These are phyloP conservation scores for Etheostoma perlongum DNA, from an alignment of 2,797 vertebrate species.

Conservation along the genomic window DNA sequence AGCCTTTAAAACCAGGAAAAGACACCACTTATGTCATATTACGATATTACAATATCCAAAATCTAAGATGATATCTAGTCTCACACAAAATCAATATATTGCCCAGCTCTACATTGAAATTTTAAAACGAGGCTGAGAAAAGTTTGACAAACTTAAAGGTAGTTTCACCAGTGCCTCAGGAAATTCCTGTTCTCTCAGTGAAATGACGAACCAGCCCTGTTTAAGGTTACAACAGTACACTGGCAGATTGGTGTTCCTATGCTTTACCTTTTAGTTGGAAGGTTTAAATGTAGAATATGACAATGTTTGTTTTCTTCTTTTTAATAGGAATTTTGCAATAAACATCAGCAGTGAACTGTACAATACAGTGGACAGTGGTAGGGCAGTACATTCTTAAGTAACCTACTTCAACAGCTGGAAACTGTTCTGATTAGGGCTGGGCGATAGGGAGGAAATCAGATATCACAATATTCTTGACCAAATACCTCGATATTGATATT, in stretches of 20 bases:
- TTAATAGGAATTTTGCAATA: neutral
- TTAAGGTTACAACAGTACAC: neutral
- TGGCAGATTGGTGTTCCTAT: neutral
- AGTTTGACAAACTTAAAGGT: constrained; percentile 18
- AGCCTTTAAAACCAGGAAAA: no score
- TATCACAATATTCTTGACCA: no score
- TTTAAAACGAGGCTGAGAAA: constrained; percentile 18
- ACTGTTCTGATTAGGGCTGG: neutral
- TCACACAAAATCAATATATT: no score
- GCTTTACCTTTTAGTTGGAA: neutral
- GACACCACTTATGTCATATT: no score
- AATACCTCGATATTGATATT: no score
- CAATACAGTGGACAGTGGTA: neutral
- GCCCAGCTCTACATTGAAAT: neutral
- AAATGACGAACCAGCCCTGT: constrained; percentile 7
- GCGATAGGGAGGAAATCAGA: no score
- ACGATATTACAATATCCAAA: no score
- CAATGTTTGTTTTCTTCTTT: neutral
- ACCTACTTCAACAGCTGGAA: constrained; percentile 24
- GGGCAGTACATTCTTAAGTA: neutral
- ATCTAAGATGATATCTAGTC: no score
- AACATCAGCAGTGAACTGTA: neutral
- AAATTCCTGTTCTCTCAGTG: constrained; percentile 13
- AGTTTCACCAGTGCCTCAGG: constrained; percentile 33
- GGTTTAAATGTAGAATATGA: neutral